A percentile compares a stretch with the other conserved stretches of the same genome.
phyloP scores from a whole-genome alignment of 2,797 vertebrate genomes.

The Sebastes ruberrimus region DNA sequence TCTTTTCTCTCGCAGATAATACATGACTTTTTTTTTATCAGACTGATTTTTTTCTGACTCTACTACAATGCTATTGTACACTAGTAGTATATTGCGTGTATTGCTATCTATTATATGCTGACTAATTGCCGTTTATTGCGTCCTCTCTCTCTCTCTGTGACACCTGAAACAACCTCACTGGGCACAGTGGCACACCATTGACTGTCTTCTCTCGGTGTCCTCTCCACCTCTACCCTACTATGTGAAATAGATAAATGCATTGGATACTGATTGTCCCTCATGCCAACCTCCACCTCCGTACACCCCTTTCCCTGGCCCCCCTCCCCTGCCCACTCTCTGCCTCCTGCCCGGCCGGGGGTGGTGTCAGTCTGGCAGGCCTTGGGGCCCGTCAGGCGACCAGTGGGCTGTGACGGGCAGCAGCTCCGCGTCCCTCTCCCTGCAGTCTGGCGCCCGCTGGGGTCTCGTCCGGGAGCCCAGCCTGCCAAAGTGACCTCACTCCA shows the following conservation, averaged over 20 bases:
- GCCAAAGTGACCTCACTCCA: conserved; percentile 83
- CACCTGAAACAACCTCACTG: conserved; percentile 36
- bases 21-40: conserved; percentile 25
- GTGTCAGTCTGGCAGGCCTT: conserved; percentile 84
- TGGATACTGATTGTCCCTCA: conserved; percentile 68
- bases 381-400: conserved; percentile 83
- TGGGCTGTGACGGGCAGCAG: conserved; percentile 84
- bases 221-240: conserved; percentile 6
- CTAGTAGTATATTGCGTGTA: conserved; percentile 6
- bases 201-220: conserved; percentile 6
- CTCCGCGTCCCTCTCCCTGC: conserved; percentile 79
- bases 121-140: conserved; percentile 44
- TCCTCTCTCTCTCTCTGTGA: not conserved
- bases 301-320: conserved; percentile 51
- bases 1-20: conserved; percentile 40
- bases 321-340: conserved; percentile 56
- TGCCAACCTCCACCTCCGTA: conserved; percentile 69
- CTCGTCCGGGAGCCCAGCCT: conserved; percentile 80
- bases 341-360: conserved; percentile 74
- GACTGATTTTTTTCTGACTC: conserved; percentile 23
- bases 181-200: not conserved
- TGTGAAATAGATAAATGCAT: conserved; percentile 73
- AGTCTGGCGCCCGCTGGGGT: conserved; percentile 84
- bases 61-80: conserved; percentile 3
- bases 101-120: conserved; percentile 42